A percentile compares a stretch with the other conserved stretches of the same genome.
These are phyloP conservation scores for Agriopis aurantiaria DNA, from an alignment of 2,888 invertebrate genomes.

Conservation along the genomic window DNA sequence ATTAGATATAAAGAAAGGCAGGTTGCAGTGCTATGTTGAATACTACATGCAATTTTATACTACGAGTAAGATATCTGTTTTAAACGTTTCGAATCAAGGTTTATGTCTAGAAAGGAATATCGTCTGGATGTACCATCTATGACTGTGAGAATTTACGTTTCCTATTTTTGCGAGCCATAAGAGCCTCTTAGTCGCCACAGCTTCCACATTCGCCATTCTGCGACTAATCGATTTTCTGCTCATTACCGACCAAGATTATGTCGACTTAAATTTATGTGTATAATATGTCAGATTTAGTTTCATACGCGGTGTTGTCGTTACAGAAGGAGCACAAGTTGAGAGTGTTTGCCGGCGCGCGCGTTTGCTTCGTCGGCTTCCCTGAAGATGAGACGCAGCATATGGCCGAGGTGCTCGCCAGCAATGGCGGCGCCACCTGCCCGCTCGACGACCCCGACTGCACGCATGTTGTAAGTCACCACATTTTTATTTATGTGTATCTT, in stretches of 20 bases:
- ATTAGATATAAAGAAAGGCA: conserved; percentile 34
- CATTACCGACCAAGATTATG: conserved; percentile 10
- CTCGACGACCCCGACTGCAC: conserved; percentile 94
- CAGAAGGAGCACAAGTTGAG: conserved; percentile 91
- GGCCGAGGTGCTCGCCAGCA: conserved; percentile 94
- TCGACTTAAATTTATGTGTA: neutral
- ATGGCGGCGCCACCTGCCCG: conserved; percentile 93
- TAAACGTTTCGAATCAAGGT: neutral
- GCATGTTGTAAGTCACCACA: conserved; percentile 92
- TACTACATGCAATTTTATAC: conserved; percentile 11
- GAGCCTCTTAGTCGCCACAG: neutral
- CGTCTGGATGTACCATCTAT: neutral
- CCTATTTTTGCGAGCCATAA: neutral
- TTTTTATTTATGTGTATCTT: conserved; percentile 3
- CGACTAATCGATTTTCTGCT: conserved; percentile 15
- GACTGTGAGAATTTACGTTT: neutral
- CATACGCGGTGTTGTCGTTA: conserved; percentile 47
- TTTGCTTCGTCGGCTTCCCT: conserved; percentile 96
- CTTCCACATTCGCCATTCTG: conserved; percentile 2
- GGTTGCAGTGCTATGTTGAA: conserved; percentile 22
- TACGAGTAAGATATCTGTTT: neutral
- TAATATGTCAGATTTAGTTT: neutral
- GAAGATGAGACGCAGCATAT: conserved; percentile 96
- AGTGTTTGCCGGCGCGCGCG: conserved; percentile 94
- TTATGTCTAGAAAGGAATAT: neutral